A percentile compares a stretch with the other conserved stretches of the same genome.
phyloP scores from a whole-genome alignment of 2,888 invertebrate species.

The Poecilobothrus nobilitatus region DNA sequence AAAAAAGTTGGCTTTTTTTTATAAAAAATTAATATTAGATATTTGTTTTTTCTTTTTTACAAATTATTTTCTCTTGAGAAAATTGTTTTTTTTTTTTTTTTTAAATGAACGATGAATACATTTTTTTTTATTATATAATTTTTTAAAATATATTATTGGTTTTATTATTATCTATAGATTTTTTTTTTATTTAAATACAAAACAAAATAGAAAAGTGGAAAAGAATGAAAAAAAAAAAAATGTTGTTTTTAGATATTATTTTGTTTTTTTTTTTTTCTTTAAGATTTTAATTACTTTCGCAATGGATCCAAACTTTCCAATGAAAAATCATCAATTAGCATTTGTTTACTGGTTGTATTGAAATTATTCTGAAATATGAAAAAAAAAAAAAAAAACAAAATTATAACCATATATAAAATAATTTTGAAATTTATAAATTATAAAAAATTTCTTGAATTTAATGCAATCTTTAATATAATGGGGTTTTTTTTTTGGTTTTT shows the following conservation, averaged over 20 bases:
- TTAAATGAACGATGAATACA: no score
- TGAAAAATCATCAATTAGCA: constrained; percentile 72
- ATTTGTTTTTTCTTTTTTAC: no score
- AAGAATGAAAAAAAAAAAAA: not conserved
- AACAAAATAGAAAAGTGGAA: not conserved
- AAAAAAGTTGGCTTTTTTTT: no score
- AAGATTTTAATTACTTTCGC: constrained; percentile 50
- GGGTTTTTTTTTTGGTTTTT: no score
- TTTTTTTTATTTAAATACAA: not conserved
- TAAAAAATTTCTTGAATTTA: no score
- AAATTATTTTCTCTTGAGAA: no score
- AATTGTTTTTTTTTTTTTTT: no score
- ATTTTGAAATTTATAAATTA: no score
- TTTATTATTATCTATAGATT: not conserved
- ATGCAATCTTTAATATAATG: no score
- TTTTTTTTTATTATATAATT: no score
- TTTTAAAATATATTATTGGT: no score
- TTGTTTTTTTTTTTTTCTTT: not conserved
- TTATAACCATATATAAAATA: constrained; percentile 21
- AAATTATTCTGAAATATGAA: constrained; percentile 69
- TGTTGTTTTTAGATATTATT: not conserved
- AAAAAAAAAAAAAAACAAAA: constrained; percentile 20
- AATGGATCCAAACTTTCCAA: constrained; percentile 89
- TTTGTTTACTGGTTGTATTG: constrained; percentile 46
- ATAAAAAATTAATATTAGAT: no score